These are phyloP conservation scores for Bufo gargarizans DNA, from an alignment of 2,113 vertebrate genomes.

Conservation along the genomic window DNA sequence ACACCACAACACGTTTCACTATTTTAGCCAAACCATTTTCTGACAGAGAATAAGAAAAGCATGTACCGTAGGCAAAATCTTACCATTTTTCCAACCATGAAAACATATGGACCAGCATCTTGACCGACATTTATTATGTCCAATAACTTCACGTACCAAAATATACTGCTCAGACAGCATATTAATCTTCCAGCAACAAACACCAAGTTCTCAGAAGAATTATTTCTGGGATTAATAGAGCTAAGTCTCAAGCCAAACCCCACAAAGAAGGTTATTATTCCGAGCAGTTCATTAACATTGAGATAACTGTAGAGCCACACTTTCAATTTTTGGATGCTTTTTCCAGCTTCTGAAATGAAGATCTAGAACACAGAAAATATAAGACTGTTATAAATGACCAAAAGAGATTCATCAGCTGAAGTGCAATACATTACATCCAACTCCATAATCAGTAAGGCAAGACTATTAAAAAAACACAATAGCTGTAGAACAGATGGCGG, in stretches of 20 bases:
- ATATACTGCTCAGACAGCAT: constrained; percentile 97
- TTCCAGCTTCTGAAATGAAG: constrained; percentile 97
- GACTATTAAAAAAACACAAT: not conserved
- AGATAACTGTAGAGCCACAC: constrained; percentile 97
- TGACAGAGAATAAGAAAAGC: too few species aligned
- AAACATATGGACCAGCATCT: constrained; percentile 96
- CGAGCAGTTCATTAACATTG: constrained; percentile 92
- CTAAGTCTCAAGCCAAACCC: constrained; percentile 92
- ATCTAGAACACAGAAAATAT: constrained; percentile 74
- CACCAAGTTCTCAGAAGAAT: constrained; percentile 71
- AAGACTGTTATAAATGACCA: not conserved
- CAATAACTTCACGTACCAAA: constrained; percentile 96
- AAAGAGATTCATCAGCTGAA: not conserved
- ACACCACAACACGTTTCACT: too few species aligned
- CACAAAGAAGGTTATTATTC: constrained; percentile 90
- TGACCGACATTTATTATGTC: constrained; percentile 97
- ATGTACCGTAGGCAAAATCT: constrained; percentile 63
- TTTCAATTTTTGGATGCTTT: constrained; percentile 95
- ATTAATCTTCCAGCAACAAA: constrained; percentile 87
- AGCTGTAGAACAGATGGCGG: not conserved
- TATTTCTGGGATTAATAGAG: constrained; percentile 70
- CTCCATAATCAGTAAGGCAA: not conserved
- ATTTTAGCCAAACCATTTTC: too few species aligned
- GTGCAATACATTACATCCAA: not conserved
- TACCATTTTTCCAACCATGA: constrained; percentile 99